Evolutionary conservation across 2,797 vertebrate species (phyloP), one percentile per base, ranked within the genome.

Genomic region (Nannoperca australis): DNA sequence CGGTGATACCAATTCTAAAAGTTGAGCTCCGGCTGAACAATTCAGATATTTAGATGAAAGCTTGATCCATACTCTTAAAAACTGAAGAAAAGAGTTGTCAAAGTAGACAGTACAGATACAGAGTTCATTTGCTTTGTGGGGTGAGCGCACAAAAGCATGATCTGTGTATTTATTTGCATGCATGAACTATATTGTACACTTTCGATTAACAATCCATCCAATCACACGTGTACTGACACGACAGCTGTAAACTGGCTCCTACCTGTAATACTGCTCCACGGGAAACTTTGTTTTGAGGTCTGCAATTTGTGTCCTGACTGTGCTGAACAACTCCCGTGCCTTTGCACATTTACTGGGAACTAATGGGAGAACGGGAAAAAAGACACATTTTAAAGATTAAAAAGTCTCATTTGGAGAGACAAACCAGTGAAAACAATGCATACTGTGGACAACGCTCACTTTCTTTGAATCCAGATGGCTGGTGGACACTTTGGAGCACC

Each of bases 241-340:
- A 45, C 17, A 20, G 18, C 17, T 32, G 14, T 17, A 30, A 14
- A 45, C 10, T 24, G 50, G 20, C 18, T 27, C 54, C 5, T 66
- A 99, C 98, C 97, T 97, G 94, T 99, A 99, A 89, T 99, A 99
- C 84, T 99, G 98, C 73, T 99, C 97, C 78, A 93, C 84, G 0
- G 98, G 97, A 65, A 99, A 99, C 85, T 98, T 99, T 1, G 96
- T 98, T 94, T 97, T 98, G 86, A 99, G 95, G 40, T 97, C 96
- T 15, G 95, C 94, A 44, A 99, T 89, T 30, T 99, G 97, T 24
- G 93, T 96, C 88, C 93, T 95, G 73, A 99, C 96, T 0, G 95
- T 95, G 81, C 91, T 87, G 77, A 99, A 99, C 91, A 98, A 93
- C 72, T 99, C 97, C 61, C 97, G 96, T 5, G 97, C 97, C 87